Percentiles rank a stretch among this genome's conserved stretches.
Evolutionary conservation across 2,113 vertebrate species (phyloP).

Genomic region (Xenotilapia longispinis): DNA sequence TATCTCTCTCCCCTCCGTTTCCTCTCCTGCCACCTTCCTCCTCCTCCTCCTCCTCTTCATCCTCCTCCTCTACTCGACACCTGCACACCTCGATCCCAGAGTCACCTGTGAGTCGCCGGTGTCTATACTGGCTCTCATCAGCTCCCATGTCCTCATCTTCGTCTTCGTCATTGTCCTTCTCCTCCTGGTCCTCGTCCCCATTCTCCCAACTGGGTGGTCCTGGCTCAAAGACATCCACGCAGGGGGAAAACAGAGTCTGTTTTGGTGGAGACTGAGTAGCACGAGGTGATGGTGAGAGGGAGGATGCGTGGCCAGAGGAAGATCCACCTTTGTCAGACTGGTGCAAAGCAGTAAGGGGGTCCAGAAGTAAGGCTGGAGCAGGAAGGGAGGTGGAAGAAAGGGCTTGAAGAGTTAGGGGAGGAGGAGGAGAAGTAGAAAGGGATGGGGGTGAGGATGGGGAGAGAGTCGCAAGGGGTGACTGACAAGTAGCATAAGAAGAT

Average conservation of each 20-base stretch:
- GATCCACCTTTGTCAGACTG: conserved; percentile 25
- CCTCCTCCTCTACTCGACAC: conserved; percentile 60
- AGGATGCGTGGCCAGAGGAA: conserved; percentile 24
- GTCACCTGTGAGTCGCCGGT: conserved; percentile 83
- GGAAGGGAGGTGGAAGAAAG: neutral
- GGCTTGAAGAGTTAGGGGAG: neutral
- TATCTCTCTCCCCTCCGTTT: conserved; percentile 1
- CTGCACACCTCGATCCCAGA: conserved; percentile 86
- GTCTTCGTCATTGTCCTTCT: conserved; percentile 19
- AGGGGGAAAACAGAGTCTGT: conserved; percentile 75
- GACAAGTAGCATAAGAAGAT: neutral
- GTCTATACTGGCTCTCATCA: conserved; percentile 71
- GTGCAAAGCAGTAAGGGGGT: conserved; percentile 39
- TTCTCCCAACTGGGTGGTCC: conserved; percentile 52
- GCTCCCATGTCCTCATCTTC: conserved; percentile 60
- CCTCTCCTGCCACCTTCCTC: neutral
- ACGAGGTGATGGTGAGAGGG: conserved; percentile 49
- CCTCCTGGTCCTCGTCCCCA: conserved; percentile 21
- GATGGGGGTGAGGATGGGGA: neutral
- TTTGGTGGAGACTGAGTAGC: conserved; percentile 57
- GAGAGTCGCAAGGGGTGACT: neutral
- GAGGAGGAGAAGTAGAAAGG: neutral
- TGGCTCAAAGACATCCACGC: conserved; percentile 69
- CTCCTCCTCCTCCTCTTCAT: conserved; percentile 16
- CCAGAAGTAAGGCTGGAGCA: conserved; percentile 36